Evolutionary conservation across 1,140 invertebrate species (phyloP), one percentile per base, ranked within the genome.

Genomic region (Phocides pigmalion): DNA sequence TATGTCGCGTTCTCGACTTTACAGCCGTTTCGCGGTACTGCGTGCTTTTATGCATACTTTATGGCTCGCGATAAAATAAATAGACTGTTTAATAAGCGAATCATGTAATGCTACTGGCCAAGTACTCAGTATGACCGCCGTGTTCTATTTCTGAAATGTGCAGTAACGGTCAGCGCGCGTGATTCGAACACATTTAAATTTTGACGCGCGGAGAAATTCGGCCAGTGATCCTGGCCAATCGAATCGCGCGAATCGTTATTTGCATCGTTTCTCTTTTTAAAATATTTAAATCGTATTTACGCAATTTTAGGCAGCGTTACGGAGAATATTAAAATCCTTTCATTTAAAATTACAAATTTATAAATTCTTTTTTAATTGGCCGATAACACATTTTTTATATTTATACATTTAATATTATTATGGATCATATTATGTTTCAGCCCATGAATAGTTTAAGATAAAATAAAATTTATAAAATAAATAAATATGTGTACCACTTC

Each of bases 61-160:
- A 87, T 87, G 77, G 79, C 65, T 62, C 58, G 69, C 78, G 76
- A 87, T 87, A 84, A 90, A 90, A 87, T 87, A 83, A 84, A 88
- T 85, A 82, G 74, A 74, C 80, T 88, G 75, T 76, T 90, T 90
- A 87, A 87, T 87, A 89, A 82, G 70, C 87, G 49, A 69, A 61
- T 69, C 86, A 86, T 82, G 86, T 76, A 63, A 67, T 69, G 82
- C 82, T 82, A 86, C 84, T 75, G 84, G 80, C 84, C 79, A 69
- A 74, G 76, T 74, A 78, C 79, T 90, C 84, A 76, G 78, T 88
- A 90, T 90, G 87, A 84, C 83, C 81, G 85, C 82, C 75, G 73
- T 82, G 84, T 87, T 86, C 87, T 88, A 90, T 88, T 90, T 88
- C 79, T 83, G 87, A 90, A 89, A 89, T 88, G 87, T 88, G 87